Evolutionary conservation across 2,888 invertebrate genomes (phyloP).

Genomic region (Steinernema carpocapsae): DNA sequence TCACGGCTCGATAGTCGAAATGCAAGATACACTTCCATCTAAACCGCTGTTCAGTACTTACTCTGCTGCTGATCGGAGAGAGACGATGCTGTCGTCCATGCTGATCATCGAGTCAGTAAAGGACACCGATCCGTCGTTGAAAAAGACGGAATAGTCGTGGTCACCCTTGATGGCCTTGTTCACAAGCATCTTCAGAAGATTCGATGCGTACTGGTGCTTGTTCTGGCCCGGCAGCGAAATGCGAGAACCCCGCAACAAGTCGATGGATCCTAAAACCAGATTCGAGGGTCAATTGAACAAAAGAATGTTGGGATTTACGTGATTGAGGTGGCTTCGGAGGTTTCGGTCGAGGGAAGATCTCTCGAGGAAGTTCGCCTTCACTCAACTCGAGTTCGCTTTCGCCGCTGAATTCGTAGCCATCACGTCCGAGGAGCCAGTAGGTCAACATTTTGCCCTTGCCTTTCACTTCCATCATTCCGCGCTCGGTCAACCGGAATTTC

Average conservation of each 20-base stretch:
- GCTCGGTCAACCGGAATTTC: conserved; percentile 61
- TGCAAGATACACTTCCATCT: too few relatives aligned
- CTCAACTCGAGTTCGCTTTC: conserved; percentile 42
- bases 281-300: neutral
- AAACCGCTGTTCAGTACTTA: too few relatives aligned
- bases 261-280: conserved; percentile 8
- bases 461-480: conserved; percentile 64
- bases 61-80: neutral
- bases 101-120: conserved; percentile 13
- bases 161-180: conserved; percentile 21
- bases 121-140: neutral
- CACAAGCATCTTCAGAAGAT: neutral
- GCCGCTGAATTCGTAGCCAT: conserved; percentile 53
- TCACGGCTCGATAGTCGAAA: too few relatives aligned
- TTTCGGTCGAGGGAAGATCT: conserved; percentile 57
- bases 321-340: conserved; percentile 6
- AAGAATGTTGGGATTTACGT: neutral
- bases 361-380: conserved; percentile 48
- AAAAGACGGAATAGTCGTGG: conserved; percentile 11
- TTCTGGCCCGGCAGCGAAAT: neutral
- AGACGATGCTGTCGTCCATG: neutral
- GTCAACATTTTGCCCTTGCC: conserved; percentile 69
- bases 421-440: conserved; percentile 63
- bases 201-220: conserved; percentile 4
- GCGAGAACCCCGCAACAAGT: neutral